Base-by-base conservation (phyloP, 2,797 vertebrate species). In the Anisognathus igniventris region DNA sequence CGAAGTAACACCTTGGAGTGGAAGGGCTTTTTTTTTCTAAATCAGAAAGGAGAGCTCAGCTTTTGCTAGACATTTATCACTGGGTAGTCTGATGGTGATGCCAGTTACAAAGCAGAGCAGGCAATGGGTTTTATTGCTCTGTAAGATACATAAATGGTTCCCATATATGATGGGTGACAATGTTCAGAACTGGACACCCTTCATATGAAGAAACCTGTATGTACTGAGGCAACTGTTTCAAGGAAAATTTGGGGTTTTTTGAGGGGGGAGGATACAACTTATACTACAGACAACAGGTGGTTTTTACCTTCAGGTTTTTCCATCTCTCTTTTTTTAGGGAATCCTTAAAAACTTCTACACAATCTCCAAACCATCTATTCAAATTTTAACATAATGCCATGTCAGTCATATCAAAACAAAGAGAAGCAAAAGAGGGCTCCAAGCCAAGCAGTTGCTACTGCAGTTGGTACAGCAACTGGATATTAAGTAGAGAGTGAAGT, bases 401-500 rank as follows among this genome's bases (percentile, higher is more conserved):
- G 84, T 93, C 95, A 91, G 74, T 96, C 82, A 93, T 54, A 57
- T 50, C 22, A 71, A 95, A 94, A 94, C 86, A 94, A 89, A 90
- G 51, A 72, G 61, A 57, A 68, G 66, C 76, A 84, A 48, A 93
- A 88, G 47, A 51, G 18, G 88, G 50, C 86, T 71, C 60, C 33
- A 73, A 67, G 86, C 58, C 85, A 95, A 94, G 81, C 97, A 97
- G 93, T 94, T 98, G 98, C 94, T 92, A 23, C 35, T 81, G 84
- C 96, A 98, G 96, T 86, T 98, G 97, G 93, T 66, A 80, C 74
- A 92, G 90, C 96, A 98, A 90, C 93, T 98, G 97, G 62, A 65
- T 75, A 47, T 76, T 73, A 62, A 67, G 72, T 56, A 57, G 67
- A 44, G 33, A 83, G 6, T 31, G 27, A 75, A 74, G 18, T 31